phyloP scores from a whole-genome alignment of 2,113 vertebrate genomes.

The Spea bombifrons region DNA sequence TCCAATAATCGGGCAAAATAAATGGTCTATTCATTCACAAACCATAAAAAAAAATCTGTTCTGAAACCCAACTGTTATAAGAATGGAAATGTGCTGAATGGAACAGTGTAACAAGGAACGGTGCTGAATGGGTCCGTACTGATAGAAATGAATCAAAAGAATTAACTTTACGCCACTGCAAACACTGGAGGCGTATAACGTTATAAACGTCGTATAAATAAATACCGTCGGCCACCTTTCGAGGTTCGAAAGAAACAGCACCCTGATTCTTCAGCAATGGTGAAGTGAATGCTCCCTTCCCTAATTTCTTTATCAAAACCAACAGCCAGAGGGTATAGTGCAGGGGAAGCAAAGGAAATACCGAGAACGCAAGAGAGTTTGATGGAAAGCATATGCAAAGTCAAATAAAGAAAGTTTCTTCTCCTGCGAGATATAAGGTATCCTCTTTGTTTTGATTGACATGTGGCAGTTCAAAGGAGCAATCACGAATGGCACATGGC shows the following conservation, averaged over 20 bases:
- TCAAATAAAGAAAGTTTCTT: constrained; percentile 55
- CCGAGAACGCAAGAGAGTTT: constrained; percentile 36
- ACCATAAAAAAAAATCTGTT: no score
- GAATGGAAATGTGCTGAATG: no score
- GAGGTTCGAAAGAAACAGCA: not conserved
- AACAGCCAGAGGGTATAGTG: constrained; percentile 51
- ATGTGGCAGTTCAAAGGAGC: constrained; percentile 56
- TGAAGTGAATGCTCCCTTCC: not conserved
- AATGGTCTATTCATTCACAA: no score
- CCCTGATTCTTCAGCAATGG: not conserved
- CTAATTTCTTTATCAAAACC: constrained; percentile 18
- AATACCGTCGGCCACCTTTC: no score
- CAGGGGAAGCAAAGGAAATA: constrained; percentile 26
- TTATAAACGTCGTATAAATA: no score
- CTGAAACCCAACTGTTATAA: no score
- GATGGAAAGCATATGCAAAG: constrained; percentile 44
- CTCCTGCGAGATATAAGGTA: constrained; percentile 50
- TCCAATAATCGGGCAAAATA: no score
- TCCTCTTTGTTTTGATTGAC: constrained; percentile 60
- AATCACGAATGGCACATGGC: constrained; percentile 53
- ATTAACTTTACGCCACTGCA: no score
- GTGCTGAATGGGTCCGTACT: no score
- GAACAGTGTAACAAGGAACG: no score
- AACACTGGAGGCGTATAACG: no score
- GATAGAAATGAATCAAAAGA: no score